Evolutionary conservation across 2,113 vertebrate genomes (phyloP).

Genomic region (Ictalurus furcatus): DNA sequence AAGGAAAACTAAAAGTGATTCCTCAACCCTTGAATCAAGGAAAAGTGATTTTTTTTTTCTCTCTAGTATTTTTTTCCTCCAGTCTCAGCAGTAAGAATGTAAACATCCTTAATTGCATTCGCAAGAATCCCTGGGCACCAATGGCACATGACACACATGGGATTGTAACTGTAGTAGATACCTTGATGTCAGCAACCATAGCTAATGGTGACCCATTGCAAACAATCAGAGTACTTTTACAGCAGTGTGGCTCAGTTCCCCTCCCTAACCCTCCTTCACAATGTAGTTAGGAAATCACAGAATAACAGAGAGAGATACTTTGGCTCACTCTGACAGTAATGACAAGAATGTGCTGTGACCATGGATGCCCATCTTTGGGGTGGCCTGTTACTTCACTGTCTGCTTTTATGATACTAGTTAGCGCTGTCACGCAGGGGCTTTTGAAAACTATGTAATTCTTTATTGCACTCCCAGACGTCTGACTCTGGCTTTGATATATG

Average conservation of each 20-base stretch:
- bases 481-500: slow-evolving; percentile 31
- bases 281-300: slow-evolving; percentile 23
- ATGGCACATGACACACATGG: slow-evolving; percentile 12
- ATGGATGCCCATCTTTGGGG: slow-evolving; percentile 46
- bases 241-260: neutral
- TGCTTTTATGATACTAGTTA: slow-evolving; percentile 35
- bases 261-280: neutral
- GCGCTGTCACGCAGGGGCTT: slow-evolving; percentile 24
- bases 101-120: slow-evolving; percentile 13
- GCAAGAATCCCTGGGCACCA: slow-evolving; percentile 17
- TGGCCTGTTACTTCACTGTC: slow-evolving; percentile 46
- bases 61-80: neutral
- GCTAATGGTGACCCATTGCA: slow-evolving; percentile 26
- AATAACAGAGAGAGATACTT: slow-evolving; percentile 18
- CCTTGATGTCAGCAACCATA: slow-evolving; percentile 11
- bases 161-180: slow-evolving; percentile 22
- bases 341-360: slow-evolving; percentile 47
- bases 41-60: neutral
- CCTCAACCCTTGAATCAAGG: neutral
- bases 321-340: slow-evolving; percentile 11
- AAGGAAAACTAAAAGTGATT: slow-evolving; percentile 3
- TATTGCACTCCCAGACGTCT: slow-evolving; percentile 18
- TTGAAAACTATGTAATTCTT: slow-evolving; percentile 38
- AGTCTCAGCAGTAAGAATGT: slow-evolving; percentile 13
- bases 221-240: slow-evolving; percentile 32